phyloP scores from a whole-genome alignment of 2,888 invertebrate genomes.

The Hyppa rectilinea region DNA sequence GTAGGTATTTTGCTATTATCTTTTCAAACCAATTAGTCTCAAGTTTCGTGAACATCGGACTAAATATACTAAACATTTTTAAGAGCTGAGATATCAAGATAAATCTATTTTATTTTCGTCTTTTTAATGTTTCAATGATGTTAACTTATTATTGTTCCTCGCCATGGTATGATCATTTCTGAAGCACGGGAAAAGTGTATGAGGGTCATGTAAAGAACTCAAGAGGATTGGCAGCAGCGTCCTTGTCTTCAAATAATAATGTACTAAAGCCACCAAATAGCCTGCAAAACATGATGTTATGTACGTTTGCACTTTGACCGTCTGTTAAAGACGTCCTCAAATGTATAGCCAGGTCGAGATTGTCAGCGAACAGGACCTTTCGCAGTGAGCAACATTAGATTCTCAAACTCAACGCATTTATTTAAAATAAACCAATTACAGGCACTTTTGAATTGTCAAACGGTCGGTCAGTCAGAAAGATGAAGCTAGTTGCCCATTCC shows the following conservation, averaged over 20 bases:
- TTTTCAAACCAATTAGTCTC: constrained; percentile 33
- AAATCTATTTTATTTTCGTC: neutral
- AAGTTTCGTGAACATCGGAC: constrained; percentile 22
- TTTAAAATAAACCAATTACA: too few relatives aligned
- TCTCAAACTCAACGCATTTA: too few relatives aligned
- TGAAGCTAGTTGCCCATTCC: too few relatives aligned
- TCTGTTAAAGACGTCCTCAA: neutral
- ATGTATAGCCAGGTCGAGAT: too few relatives aligned
- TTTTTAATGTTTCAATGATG: too few relatives aligned
- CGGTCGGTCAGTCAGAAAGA: too few relatives aligned
- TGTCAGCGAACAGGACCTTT: neutral
- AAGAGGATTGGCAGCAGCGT: neutral
- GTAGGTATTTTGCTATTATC: constrained; percentile 11
- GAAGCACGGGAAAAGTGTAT: neutral
- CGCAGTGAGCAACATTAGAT: neutral
- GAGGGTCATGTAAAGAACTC: neutral
- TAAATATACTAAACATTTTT: constrained; percentile 7
- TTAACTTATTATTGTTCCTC: neutral
- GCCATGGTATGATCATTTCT: neutral
- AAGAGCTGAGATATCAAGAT: neutral
- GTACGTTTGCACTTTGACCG: neutral
- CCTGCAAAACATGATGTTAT: neutral
- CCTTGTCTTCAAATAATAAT: neutral
- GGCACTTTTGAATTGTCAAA: too few relatives aligned
- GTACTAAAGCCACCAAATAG: neutral